phyloP scores from a whole-genome alignment of 1,140 invertebrate species.

The Bombus soroeensis region DNA sequence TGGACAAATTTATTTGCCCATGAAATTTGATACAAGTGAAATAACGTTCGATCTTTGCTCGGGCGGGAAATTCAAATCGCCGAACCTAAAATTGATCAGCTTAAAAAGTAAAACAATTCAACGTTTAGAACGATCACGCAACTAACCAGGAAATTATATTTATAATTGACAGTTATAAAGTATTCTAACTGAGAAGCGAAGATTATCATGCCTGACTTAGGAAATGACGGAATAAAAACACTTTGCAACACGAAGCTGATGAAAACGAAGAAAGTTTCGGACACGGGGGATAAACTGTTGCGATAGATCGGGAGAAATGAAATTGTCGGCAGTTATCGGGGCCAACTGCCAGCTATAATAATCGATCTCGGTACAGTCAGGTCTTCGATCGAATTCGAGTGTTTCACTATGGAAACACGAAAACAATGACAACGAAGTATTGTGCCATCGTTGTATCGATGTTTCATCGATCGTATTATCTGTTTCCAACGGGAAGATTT shows the following conservation, averaged over 20 bases:
- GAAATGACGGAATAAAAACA: too few species aligned
- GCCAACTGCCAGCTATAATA: conserved; percentile 61
- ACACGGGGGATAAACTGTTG: background rate
- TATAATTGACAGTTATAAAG: too few species aligned
- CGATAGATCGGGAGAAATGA: conserved; percentile 52
- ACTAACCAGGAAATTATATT: too few species aligned
- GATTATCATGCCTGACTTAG: too few species aligned
- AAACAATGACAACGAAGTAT: conserved; percentile 25
- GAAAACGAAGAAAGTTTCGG: conserved; percentile 10
- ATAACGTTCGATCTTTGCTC: too few species aligned
- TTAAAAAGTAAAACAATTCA: too few species aligned
- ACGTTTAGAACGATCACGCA: too few species aligned
- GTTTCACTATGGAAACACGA: background rate
- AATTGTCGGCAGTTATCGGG: conserved; percentile 59
- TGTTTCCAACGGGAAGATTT: background rate
- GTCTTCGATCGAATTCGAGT: conserved; percentile 40
- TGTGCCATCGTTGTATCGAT: conserved; percentile 12
- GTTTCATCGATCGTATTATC: conserved; percentile 22
- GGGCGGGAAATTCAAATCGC: too few species aligned
- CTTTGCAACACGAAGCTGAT: background rate
- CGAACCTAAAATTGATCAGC: too few species aligned
- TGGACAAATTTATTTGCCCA: too few species aligned
- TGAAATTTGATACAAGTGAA: too few species aligned
- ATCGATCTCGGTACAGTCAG: conserved; percentile 50
- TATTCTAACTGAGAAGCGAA: too few species aligned